A percentile compares a stretch with the other conserved stretches of the same genome.
phyloP scores from a whole-genome alignment of 2,888 invertebrate species.

The Drosophila anomelani region DNA sequence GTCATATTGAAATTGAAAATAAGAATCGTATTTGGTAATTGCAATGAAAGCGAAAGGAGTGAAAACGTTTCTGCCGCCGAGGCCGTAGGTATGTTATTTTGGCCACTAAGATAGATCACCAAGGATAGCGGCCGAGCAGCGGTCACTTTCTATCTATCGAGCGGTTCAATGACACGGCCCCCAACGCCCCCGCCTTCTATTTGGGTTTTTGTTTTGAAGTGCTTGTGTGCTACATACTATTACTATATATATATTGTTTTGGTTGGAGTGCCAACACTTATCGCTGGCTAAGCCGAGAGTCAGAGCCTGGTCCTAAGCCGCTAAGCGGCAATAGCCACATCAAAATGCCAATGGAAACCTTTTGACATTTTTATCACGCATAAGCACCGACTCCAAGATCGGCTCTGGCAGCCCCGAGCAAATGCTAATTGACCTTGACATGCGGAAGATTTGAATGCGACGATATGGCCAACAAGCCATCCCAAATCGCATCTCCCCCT shows the following conservation, averaged over 20 bases:
- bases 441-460: slow-evolving; percentile 73
- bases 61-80: slow-evolving; percentile 66
- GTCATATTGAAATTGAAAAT: slow-evolving; percentile 79
- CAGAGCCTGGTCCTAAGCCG: slow-evolving; percentile 44
- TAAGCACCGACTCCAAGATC: slow-evolving; percentile 26
- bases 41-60: slow-evolving; percentile 79
- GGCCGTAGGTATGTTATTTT: slow-evolving; percentile 57
- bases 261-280: slow-evolving; percentile 59
- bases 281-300: slow-evolving; percentile 49
- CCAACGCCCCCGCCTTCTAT: slow-evolving; percentile 35
- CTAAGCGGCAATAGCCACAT: slow-evolving; percentile 68
- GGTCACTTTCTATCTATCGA: slow-evolving; percentile 67
- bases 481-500: slow-evolving; percentile 5
- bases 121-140: slow-evolving; percentile 63
- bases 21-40: slow-evolving; percentile 80
- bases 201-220: slow-evolving; percentile 11
- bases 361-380: slow-evolving; percentile 80
- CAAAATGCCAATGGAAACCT: slow-evolving; percentile 77
- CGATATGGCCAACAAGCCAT: slow-evolving; percentile 23
- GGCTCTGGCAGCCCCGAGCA: slow-evolving; percentile 26
- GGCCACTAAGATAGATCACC: slow-evolving; percentile 78
- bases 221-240: slow-evolving; percentile 8
- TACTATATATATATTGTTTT: not conserved
- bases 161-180: slow-evolving; percentile 49
- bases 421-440: slow-evolving; percentile 80